These are phyloP conservation scores for Agriopis marginaria DNA, from an alignment of 2,888 invertebrate species.

Conservation along the genomic window DNA sequence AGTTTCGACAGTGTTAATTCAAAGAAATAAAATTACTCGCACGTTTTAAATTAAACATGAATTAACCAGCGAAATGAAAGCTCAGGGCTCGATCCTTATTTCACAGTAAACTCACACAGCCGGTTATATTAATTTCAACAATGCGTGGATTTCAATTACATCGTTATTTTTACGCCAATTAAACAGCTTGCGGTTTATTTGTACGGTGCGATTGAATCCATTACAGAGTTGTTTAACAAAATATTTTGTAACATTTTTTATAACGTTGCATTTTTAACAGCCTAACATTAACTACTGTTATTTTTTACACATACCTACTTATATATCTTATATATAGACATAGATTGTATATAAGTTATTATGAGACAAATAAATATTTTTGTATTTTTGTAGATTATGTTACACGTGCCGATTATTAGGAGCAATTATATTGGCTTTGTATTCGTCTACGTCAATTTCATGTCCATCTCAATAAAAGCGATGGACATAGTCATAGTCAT, in stretches of 20 bases:
- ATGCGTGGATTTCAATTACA: constrained; percentile 70
- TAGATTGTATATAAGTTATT: too few species aligned
- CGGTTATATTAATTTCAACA: constrained; percentile 50
- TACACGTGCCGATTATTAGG: too few species aligned
- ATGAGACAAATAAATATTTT: too few species aligned
- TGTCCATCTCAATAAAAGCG: too few species aligned
- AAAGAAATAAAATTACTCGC: background rate
- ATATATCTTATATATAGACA: too few species aligned
- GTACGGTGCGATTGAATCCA: constrained; percentile 54
- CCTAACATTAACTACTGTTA: too few species aligned
- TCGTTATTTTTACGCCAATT: constrained; percentile 84
- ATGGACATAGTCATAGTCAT: too few species aligned
- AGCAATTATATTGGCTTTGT: too few species aligned
- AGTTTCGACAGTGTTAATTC: background rate
- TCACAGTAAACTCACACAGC: constrained; percentile 22
- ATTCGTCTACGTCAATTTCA: too few species aligned
- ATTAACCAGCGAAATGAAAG: constrained; percentile 19
- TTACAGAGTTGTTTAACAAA: constrained; percentile 46
- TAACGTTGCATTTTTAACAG: constrained; percentile 23
- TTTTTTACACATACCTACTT: too few species aligned
- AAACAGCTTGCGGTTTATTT: constrained; percentile 69
- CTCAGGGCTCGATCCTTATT: constrained; percentile 16
- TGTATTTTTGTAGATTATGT: too few species aligned
- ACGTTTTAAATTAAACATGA: constrained; percentile 20
- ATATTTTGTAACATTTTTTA: constrained; percentile 41